Percentiles rank a stretch among this genome's conserved stretches.
These are phyloP conservation scores for Brachypterus glaber DNA, from an alignment of 2,888 invertebrate genomes.

Conservation along the genomic window DNA sequence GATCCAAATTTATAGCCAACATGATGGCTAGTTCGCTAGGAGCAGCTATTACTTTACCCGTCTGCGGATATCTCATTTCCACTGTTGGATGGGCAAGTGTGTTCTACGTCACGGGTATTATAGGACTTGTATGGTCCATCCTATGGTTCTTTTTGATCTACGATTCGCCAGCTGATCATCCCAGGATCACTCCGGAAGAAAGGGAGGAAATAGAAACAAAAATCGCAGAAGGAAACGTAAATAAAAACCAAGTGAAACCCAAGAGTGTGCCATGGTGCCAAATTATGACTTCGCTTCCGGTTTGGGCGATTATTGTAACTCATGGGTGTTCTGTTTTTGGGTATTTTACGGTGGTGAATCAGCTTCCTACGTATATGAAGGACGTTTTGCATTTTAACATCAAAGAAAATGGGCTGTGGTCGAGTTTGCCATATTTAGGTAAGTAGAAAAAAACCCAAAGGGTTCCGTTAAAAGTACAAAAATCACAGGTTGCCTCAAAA, in stretches of 20 bases:
- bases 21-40: slow-evolving; percentile 91
- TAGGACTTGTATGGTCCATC: slow-evolving; percentile 72
- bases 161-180: slow-evolving; percentile 75
- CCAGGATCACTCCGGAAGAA: slow-evolving; percentile 67
- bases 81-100: slow-evolving; percentile 81
- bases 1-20: slow-evolving; percentile 86
- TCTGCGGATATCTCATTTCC: slow-evolving; percentile 73
- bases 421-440: slow-evolving; percentile 78
- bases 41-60: slow-evolving; percentile 82
- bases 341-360: slow-evolving; percentile 80
- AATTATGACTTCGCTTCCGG: slow-evolving; percentile 61
- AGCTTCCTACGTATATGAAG: slow-evolving; percentile 79
- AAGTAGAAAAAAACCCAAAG: no score
- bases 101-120: slow-evolving; percentile 74
- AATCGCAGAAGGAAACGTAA: slow-evolving; percentile 43
- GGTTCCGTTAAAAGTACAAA: no score
- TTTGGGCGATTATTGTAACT: slow-evolving; percentile 78
- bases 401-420: slow-evolving; percentile 76
- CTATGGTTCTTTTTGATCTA: slow-evolving; percentile 72
- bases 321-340: slow-evolving; percentile 80
- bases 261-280: slow-evolving; percentile 63
- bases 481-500: no score
- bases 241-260: slow-evolving; percentile 33
- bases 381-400: slow-evolving; percentile 67
- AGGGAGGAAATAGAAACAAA: slow-evolving; percentile 56